Evolutionary conservation across 2,888 invertebrate genomes (phyloP), one percentile per base, ranked within the genome.

Genomic region (Protodeltote pygarga): DNA sequence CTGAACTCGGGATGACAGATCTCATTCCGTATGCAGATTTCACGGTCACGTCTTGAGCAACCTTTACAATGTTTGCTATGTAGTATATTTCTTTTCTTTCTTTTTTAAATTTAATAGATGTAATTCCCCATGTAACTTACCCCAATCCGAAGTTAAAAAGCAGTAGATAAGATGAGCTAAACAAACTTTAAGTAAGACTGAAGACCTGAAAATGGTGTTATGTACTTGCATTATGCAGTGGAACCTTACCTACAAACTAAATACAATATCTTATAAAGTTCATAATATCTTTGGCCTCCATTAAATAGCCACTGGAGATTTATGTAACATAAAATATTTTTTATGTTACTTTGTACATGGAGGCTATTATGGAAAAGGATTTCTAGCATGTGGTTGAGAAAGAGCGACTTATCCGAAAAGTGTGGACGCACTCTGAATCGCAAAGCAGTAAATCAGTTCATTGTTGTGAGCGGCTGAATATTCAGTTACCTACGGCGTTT

Each of bases 361-460:
- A 67, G 65, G 63, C 45, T 49, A 47, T 37, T 57, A 34, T 49
- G 50, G 41, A 61, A 27, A 53, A 40, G 42, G 28, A 35, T 39
- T 24, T 29, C 35, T 25, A 23, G 32, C 21, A 57, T 63, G 67
- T 53, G 61, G 64, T 65, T 72, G 75, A 77, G 80, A 77, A 80
- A 78, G 76, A 77, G 75, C 71, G 77, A 75, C 72, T 71, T 75
- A 75, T 77, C 69, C 76, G 77, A 80, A 81, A 77, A 76, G 75
- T 73, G 76, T 74, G 81, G 73, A 87, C 85, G 87, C 83, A 81
- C 71, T 63, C 80, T 78, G 87, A 88, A 88, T 89, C 77, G 71
- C 83, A 81, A 86, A 86, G 81, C 78, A 83, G 81, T 80, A 85
- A 87, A 87, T 85, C 84, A 83, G 85, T 82, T 80, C 80, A 82